phyloP scores from a whole-genome alignment of 1,140 invertebrate species.

The Pseudomyrmex dendroicus region DNA sequence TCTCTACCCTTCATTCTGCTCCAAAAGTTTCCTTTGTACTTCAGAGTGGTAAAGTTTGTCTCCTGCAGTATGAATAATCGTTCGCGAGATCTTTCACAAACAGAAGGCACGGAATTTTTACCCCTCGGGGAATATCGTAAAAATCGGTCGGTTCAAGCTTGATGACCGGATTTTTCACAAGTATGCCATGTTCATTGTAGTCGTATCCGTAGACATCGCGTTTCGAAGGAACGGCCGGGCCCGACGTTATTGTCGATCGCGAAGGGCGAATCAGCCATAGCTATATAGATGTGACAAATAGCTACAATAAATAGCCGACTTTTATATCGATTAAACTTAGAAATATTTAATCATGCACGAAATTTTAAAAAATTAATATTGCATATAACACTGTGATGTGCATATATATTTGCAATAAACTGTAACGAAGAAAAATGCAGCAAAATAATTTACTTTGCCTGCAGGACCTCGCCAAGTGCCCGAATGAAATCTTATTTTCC shows the following conservation, averaged over 20 bases:
- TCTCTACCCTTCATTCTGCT: conserved; percentile 72
- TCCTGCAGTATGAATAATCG: conserved; percentile 62
- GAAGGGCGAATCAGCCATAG: conserved; percentile 64
- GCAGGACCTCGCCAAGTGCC: conserved; percentile 55
- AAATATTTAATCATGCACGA: background rate
- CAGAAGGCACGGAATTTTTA: conserved; percentile 3
- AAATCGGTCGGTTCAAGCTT: conserved; percentile 33
- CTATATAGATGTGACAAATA: conserved; percentile 25
- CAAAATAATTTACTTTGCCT: conserved; percentile 63
- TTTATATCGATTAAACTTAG: background rate
- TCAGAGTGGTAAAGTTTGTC: conserved; percentile 60
- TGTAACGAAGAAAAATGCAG: too few relatives aligned
- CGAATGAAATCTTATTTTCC: conserved; percentile 47
- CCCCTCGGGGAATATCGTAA: conserved; percentile 63
- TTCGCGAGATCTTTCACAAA: conserved; percentile 21
- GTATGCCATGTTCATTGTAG: conserved; percentile 54
- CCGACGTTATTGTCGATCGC: conserved; percentile 31
- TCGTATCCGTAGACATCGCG: conserved; percentile 54
- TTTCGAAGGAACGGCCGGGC: conserved; percentile 63
- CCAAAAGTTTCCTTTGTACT: conserved; percentile 75
- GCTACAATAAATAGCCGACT: background rate
- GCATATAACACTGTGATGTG: too few relatives aligned
- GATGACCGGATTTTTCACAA: conserved; percentile 59
- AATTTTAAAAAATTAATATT: background rate
- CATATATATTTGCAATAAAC: too few relatives aligned